A percentile compares a stretch with the other conserved stretches of the same genome.
Evolutionary conservation across 2,113 vertebrate species (phyloP).

Genomic region (Cyrtonyx montezumae): DNA sequence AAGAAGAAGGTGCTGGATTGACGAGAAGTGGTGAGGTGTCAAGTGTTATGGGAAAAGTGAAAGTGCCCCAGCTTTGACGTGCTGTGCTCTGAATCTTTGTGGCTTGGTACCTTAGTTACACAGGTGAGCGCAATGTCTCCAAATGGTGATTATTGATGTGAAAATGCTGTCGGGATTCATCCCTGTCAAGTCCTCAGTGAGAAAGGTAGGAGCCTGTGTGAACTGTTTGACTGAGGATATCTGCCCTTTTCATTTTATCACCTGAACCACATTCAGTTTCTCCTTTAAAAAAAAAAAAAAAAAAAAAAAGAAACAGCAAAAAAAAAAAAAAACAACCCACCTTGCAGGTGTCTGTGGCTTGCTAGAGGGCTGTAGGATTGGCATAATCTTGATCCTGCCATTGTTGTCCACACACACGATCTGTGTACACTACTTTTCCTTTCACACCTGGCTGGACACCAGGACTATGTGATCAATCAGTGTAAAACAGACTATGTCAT

Average conservation of each 20-base stretch:
- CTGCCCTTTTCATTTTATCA: neutral
- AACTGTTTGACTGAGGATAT: neutral
- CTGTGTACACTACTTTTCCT: fast-evolving
- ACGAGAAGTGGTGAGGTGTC: neutral
- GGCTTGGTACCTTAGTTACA: slow-evolving; percentile 36
- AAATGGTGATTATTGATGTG: slow-evolving; percentile 70
- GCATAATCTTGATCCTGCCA: neutral
- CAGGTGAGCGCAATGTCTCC: slow-evolving; percentile 19
- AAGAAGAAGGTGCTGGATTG: neutral
- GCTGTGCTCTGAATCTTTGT: neutral
- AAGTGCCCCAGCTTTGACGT: neutral
- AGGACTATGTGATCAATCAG: neutral
- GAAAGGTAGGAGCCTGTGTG: slow-evolving; percentile 2
- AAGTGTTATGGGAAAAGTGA: neutral
- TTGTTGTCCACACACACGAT: neutral
- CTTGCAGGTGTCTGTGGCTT: neutral
- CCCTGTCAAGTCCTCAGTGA: slow-evolving; percentile 51
- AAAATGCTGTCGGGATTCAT: slow-evolving; percentile 75
- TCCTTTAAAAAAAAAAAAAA: too few relatives aligned
- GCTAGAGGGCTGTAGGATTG: neutral
- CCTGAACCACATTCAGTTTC: neutral
- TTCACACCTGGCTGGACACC: neutral
- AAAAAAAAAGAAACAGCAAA: too few relatives aligned
- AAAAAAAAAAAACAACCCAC: too few relatives aligned
- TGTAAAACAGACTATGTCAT: neutral